Evolutionary conservation across 2,888 invertebrate genomes (phyloP).

Genomic region (Fabriciana adippe): DNA sequence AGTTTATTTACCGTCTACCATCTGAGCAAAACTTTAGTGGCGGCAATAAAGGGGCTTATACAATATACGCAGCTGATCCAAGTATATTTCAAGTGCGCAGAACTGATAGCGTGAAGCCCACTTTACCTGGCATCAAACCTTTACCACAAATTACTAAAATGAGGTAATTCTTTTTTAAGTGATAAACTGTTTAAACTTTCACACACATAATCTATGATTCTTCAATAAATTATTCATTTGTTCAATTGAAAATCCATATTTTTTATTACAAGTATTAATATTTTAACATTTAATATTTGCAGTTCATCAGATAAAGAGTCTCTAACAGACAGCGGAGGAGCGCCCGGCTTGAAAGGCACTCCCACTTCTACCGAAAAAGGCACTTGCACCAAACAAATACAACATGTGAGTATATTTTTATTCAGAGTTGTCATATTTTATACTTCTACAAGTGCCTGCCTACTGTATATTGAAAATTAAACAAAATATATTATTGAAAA

Average conservation of each 20-base stretch:
- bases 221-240: too few relatives aligned
- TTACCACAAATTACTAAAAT: slow-evolving; percentile 83
- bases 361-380: slow-evolving; percentile 66
- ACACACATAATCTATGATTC: too few relatives aligned
- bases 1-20: slow-evolving; percentile 92
- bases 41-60: slow-evolving; percentile 86
- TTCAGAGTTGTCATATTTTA: too few relatives aligned
- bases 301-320: slow-evolving; percentile 90
- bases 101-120: slow-evolving; percentile 58
- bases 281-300: slow-evolving; percentile 34
- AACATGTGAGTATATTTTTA: slow-evolving; percentile 56
- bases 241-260: too few relatives aligned
- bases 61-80: slow-evolving; percentile 92
- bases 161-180: slow-evolving; percentile 68
- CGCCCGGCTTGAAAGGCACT: slow-evolving; percentile 60
- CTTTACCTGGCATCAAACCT: slow-evolving; percentile 74
- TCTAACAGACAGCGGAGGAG: slow-evolving; percentile 82
- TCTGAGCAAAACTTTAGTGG: slow-evolving; percentile 88
- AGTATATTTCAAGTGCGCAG: slow-evolving; percentile 86
- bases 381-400: slow-evolving; percentile 60
- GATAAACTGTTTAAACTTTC: too few relatives aligned
- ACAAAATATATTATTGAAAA: too few relatives aligned
- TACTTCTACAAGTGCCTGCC: too few relatives aligned
- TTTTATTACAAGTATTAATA: not conserved
- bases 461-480: too few relatives aligned